phyloP scores from a whole-genome alignment of 2,113 vertebrate species.

The Labrus mixtus region DNA sequence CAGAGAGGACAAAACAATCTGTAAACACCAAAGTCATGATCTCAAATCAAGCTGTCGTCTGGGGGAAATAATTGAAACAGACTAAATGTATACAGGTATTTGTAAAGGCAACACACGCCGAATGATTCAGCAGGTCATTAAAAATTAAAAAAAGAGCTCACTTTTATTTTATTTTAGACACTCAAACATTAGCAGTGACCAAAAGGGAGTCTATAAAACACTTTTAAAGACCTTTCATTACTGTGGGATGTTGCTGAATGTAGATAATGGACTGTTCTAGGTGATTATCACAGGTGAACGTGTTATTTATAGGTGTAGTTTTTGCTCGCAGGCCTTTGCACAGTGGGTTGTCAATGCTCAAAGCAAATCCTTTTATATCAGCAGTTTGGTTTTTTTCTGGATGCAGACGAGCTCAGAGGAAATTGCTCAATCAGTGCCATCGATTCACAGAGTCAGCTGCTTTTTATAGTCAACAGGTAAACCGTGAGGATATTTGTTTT shows the following conservation, averaged over 20 bases:
- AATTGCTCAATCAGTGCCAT: constrained; percentile 55
- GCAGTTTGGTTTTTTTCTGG: neutral
- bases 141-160: rapidly evolving
- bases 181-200: rapidly evolving
- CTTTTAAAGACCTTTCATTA: too few species aligned
- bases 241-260: too few species aligned
- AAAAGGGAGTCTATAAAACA: neutral
- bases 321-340: neutral
- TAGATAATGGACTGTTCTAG: neutral
- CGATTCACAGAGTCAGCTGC: neutral
- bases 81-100: too few species aligned
- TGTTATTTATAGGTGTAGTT: neutral
- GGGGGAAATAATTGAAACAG: neutral
- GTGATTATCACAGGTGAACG: neutral
- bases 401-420: constrained; percentile 19
- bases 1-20: too few species aligned
- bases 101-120: neutral
- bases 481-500: neutral
- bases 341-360: neutral
- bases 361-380: neutral
- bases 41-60: neutral
- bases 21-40: neutral
- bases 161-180: rapidly evolving
- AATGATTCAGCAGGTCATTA: neutral
- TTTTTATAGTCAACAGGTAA: neutral